These are phyloP conservation scores for Otis tarda DNA, from an alignment of 2,113 vertebrate species.

Conservation along the genomic window DNA sequence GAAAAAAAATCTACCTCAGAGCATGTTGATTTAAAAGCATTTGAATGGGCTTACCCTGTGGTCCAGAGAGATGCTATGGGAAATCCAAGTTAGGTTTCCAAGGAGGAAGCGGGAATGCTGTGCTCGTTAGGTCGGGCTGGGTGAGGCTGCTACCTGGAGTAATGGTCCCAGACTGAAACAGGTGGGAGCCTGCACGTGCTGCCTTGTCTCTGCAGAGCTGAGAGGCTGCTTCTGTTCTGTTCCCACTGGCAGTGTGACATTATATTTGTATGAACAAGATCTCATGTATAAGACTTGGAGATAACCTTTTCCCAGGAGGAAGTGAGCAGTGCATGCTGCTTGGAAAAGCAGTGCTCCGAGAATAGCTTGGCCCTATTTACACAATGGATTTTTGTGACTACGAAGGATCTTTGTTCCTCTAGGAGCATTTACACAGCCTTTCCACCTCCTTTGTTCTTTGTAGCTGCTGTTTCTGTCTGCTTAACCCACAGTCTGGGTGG, in stretches of 20 bases:
- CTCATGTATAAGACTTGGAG: not conserved
- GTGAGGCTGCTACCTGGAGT: not conserved
- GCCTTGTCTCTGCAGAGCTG: not conserved
- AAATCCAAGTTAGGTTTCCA: not conserved
- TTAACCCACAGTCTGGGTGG: not conserved
- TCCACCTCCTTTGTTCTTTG: not conserved
- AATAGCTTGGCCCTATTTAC: not conserved
- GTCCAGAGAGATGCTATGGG: not conserved
- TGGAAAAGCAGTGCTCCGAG: not conserved
- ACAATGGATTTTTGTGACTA: not conserved
- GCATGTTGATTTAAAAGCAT: not conserved
- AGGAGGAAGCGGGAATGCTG: not conserved
- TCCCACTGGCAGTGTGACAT: not conserved
- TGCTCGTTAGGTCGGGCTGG: not conserved
- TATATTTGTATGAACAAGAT: not conserved
- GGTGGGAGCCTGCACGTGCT: rapidly evolving
- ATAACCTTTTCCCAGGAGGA: not conserved
- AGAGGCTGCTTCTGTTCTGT: not conserved
- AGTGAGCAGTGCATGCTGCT: not conserved
- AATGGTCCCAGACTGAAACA: not conserved
- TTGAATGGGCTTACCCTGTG: not conserved
- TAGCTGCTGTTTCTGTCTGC: not conserved
- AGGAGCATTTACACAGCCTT: not conserved
- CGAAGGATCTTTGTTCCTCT: not conserved
- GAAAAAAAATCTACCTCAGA: not conserved